Evolutionary conservation across 2,113 vertebrate genomes (phyloP).

Genomic region (Atherinomorus stipes): DNA sequence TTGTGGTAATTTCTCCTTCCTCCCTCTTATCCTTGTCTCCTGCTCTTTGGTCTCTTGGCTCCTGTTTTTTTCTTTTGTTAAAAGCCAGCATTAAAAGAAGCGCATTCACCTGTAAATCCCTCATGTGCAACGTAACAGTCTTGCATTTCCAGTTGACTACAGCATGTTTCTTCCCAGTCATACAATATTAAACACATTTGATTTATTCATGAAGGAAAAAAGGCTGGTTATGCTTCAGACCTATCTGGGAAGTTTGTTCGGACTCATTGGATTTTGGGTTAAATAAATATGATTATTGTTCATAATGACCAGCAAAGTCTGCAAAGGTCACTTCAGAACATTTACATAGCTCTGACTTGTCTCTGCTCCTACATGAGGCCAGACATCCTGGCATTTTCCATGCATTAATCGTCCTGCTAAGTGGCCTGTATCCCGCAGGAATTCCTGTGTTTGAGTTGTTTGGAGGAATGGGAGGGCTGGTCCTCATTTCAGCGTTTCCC

Average conservation of each 20-base stretch:
- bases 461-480: constrained; percentile 46
- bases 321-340: constrained; percentile 35
- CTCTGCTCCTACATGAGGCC: constrained; percentile 34
- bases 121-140: neutral
- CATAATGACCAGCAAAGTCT: neutral
- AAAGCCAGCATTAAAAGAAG: neutral
- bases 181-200: constrained; percentile 46
- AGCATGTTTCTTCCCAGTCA: constrained; percentile 9
- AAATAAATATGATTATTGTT: constrained; percentile 15
- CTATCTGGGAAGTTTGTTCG: constrained; percentile 8
- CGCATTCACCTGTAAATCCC: neutral
- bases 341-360: constrained; percentile 53
- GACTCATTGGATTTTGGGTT: constrained; percentile 15
- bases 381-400: constrained; percentile 68
- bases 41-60: neutral
- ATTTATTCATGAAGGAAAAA: constrained; percentile 62
- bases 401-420: constrained; percentile 69
- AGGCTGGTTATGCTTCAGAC: neutral
- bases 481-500: constrained; percentile 57
- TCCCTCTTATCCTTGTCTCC: constrained; percentile 4
- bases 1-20: constrained; percentile 86
- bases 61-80: neutral
- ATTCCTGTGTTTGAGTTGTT: constrained; percentile 78
- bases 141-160: neutral
- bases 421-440: constrained; percentile 76